Percentiles rank a stretch among this genome's conserved stretches.
phyloP scores from a whole-genome alignment of 2,888 invertebrate genomes.

The Axea sp. region DNA sequence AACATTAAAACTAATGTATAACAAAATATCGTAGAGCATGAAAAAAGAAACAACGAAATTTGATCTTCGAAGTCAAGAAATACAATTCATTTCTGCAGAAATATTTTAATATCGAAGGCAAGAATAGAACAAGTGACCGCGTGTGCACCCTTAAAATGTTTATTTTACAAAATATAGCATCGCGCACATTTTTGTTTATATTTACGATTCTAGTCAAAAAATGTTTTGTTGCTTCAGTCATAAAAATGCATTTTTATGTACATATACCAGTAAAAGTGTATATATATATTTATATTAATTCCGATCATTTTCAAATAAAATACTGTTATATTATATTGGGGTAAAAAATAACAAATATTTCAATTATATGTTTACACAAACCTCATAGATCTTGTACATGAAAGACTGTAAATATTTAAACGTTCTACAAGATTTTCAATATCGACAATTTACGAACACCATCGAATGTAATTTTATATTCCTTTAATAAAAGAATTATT shows the following conservation, averaged over 20 bases:
- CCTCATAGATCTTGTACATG: no score
- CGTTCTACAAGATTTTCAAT: no score
- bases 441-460: no score
- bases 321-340: background rate
- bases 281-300: slow-evolving; percentile 12
- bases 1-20: no score
- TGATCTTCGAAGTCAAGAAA: slow-evolving; percentile 10
- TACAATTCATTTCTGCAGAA: slow-evolving; percentile 42
- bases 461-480: no score
- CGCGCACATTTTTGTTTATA: slow-evolving; percentile 22
- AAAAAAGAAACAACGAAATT: no score
- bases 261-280: slow-evolving; percentile 39
- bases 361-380: no score
- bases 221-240: slow-evolving; percentile 17
- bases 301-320: background rate
- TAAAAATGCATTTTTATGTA: slow-evolving; percentile 49
- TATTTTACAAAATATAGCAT: slow-evolving; percentile 46
- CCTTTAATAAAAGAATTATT: no score
- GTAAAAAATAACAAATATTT: no score
- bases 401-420: no score
- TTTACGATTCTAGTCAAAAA: slow-evolving; percentile 27
- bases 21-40: no score
- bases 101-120: slow-evolving; percentile 55
- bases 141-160: slow-evolving; percentile 29
- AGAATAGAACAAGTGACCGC: slow-evolving; percentile 49